A percentile compares a stretch with the other conserved stretches of the same genome.
Evolutionary conservation across 2,888 invertebrate genomes (phyloP).

Genomic region (Gerris lacustris): DNA sequence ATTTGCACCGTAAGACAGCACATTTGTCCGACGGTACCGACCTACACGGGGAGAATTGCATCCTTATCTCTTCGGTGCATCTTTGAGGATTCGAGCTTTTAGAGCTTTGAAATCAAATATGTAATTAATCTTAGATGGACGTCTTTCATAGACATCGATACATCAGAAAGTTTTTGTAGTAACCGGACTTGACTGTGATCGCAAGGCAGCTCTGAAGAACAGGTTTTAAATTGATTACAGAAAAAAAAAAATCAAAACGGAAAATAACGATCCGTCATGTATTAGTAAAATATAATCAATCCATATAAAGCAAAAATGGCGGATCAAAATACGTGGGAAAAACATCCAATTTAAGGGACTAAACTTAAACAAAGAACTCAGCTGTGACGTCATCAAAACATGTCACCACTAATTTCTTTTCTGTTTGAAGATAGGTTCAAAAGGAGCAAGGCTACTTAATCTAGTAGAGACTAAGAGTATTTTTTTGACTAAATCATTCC

Average conservation of each 20-base stretch:
- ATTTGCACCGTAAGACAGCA: slow-evolving; percentile 5
- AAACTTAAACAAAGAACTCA: too few relatives aligned
- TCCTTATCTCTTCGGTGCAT: not conserved
- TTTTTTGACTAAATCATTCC: too few relatives aligned
- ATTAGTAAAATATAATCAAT: not conserved
- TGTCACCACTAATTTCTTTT: too few relatives aligned
- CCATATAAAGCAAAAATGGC: not conserved
- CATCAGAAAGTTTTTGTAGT: not conserved
- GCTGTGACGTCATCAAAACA: too few relatives aligned
- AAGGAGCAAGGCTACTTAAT: too few relatives aligned
- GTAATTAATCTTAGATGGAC: not conserved
- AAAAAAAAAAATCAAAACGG: not conserved
- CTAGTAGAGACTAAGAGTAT: too few relatives aligned
- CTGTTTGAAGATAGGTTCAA: too few relatives aligned
- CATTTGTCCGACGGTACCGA: not conserved
- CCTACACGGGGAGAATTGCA: not conserved
- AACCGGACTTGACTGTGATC: not conserved
- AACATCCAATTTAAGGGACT: too few relatives aligned
- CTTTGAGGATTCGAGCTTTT: not conserved
- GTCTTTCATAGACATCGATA: not conserved
- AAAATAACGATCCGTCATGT: not conserved
- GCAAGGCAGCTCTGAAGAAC: not conserved
- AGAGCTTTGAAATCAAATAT: not conserved
- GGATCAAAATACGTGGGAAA: not conserved
- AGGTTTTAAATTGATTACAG: not conserved